Base-by-base conservation (phyloP, 1,140 invertebrate species). In the Acyrthosiphon pisum region DNA sequence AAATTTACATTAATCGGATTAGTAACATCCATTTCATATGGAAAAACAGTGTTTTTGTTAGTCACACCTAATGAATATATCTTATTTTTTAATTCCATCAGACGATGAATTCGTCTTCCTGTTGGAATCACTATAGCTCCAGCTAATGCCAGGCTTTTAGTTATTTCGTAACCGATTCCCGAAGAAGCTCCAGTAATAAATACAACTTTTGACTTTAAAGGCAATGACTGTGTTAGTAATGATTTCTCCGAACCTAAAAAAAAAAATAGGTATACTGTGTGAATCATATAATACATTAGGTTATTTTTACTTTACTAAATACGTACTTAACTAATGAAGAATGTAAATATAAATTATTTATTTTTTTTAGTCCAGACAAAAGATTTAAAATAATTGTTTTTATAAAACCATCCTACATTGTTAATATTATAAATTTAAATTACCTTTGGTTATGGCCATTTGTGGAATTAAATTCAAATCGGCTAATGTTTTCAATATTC, bases 131-230 rank as follows among this genome's bases (percentile, higher is more conserved):
- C 94, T 48, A 93, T 94, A 46, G 94, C 94, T 76, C 94, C 94
- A 76, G 91, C 87, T 68, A 83, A 35, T 44, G 94, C 94, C 35
- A 94, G 60, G 26, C 90, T 90, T 83, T 94, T 91, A 30, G 93
- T 94, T 48, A 94, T 94, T 30, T 88, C 94, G 23, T 93, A 94
- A n/a, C 94, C 94, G 53, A 94, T 94, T n/a, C 94, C 94, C 23
- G 94, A 94, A 6, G 94, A 94, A 26, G 94, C 94, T 22, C 94
- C 94, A 2, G 94, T 94, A 18, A 94, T 94, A 9, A 94, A 48
- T n/a, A 94, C 91, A 53, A 94, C 93, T 94, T 94, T 94, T n/a
- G 94, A 93, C 14, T 87, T 83, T 46, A 94, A 83, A 18, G 76
- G 9, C 26, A 53, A 23, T 18, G 9, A 35, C 23, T 91, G 90